These are phyloP conservation scores for rat (Rattus norvegicus) DNA, from an alignment of 2,113 vertebrate species.

Conservation along the genomic window DNA sequence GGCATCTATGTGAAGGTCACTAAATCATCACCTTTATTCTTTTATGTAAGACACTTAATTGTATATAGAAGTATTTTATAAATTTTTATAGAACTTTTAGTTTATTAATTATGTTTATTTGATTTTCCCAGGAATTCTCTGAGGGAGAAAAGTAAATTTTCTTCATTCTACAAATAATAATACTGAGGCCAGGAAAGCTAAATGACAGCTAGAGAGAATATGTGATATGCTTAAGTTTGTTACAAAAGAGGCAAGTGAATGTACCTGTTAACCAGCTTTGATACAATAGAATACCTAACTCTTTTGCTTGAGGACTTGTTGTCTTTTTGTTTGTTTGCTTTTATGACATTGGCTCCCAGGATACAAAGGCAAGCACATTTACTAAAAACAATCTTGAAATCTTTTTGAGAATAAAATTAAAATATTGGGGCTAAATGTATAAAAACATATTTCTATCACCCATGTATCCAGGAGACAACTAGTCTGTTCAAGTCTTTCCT, in stretches of 20 bases:
- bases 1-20: neutral
- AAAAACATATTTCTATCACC: neutral
- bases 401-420: neutral
- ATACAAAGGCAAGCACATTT: neutral
- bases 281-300: neutral
- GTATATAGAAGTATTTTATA: neutral
- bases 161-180: neutral
- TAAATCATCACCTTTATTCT: neutral
- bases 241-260: neutral
- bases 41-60: neutral
- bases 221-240: accelerated
- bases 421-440: neutral
- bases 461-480: neutral
- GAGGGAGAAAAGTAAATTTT: neutral
- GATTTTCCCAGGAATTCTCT: neutral
- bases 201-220: neutral
- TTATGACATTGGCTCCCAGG: neutral
- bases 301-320: neutral
- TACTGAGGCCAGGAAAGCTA: neutral
- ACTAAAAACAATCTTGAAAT: neutral
- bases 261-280: neutral
- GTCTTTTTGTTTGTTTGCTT: neutral
- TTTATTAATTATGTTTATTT: neutral
- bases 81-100: neutral
- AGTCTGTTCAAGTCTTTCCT: neutral